phyloP scores from a whole-genome alignment of 1,140 invertebrate genomes.

The Polyergus mexicanus region DNA sequence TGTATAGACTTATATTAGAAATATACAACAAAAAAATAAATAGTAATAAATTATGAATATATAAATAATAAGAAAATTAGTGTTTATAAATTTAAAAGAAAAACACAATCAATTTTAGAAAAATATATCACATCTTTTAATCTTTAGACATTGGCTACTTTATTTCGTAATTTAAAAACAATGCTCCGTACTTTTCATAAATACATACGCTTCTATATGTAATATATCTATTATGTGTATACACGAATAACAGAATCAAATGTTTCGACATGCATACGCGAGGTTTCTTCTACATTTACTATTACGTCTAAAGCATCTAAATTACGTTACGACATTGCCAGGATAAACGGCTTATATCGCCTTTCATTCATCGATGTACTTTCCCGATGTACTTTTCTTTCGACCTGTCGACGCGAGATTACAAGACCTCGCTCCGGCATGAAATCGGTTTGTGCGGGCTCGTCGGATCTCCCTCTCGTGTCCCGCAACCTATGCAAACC shows the following conservation, averaged over 20 bases:
- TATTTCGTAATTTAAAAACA: background rate
- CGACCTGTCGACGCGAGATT: constrained; percentile 66
- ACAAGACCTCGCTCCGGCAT: constrained; percentile 62
- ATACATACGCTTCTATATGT: background rate
- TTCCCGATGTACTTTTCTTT: constrained; percentile 38
- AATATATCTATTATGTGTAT: too few relatives aligned
- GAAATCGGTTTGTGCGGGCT: constrained; percentile 74
- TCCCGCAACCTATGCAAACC: constrained; percentile 81
- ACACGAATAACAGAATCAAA: background rate
- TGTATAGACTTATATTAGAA: background rate
- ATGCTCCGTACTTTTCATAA: background rate
- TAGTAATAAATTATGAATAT: too few relatives aligned
- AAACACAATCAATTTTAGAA: background rate
- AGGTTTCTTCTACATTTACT: background rate
- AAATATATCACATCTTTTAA: background rate
- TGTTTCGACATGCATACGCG: background rate
- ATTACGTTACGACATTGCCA: background rate
- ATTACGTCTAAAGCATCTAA: background rate
- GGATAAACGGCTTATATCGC: constrained; percentile 47
- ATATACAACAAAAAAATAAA: background rate
- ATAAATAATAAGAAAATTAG: too few relatives aligned
- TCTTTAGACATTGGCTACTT: background rate
- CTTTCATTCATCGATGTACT: constrained; percentile 40
- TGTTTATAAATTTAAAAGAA: background rate
- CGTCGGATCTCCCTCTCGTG: constrained; percentile 55